Evolutionary conservation across 2,797 vertebrate genomes (phyloP).

Genomic region (Mus caroli): DNA sequence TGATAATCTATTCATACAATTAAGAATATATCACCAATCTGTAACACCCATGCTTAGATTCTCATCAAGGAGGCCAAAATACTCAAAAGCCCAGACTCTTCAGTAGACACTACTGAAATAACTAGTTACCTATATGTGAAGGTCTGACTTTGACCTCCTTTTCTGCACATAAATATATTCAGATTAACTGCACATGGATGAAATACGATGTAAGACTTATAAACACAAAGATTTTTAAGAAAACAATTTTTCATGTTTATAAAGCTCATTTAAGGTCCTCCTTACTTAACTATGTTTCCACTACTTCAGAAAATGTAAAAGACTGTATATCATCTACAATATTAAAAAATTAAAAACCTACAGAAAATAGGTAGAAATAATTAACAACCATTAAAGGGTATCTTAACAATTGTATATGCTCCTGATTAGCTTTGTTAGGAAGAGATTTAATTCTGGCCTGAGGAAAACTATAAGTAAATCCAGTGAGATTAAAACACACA

Average conservation of each 20-base stretch:
- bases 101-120: not conserved
- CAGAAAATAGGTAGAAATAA: not conserved
- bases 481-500: not conserved
- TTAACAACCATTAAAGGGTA: not conserved
- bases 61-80: not conserved
- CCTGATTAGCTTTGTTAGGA: not conserved
- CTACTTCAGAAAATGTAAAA: not conserved
- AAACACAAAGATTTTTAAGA: not conserved
- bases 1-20: not conserved
- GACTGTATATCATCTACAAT: not conserved
- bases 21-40: not conserved
- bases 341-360: not conserved
- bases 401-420: not conserved
- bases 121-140: not conserved
- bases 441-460: not conserved
- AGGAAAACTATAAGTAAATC: not conserved
- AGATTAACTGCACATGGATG: not conserved
- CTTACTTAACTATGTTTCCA: not conserved
- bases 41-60: not conserved
- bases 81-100: not conserved
- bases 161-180: not conserved
- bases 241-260: not conserved
- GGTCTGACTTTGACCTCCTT: not conserved
- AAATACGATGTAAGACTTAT: not conserved
- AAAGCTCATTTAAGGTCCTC: not conserved